Conservation (phyloP, 2,113 vertebrate genomes). For the Monopterus albus region DNA sequence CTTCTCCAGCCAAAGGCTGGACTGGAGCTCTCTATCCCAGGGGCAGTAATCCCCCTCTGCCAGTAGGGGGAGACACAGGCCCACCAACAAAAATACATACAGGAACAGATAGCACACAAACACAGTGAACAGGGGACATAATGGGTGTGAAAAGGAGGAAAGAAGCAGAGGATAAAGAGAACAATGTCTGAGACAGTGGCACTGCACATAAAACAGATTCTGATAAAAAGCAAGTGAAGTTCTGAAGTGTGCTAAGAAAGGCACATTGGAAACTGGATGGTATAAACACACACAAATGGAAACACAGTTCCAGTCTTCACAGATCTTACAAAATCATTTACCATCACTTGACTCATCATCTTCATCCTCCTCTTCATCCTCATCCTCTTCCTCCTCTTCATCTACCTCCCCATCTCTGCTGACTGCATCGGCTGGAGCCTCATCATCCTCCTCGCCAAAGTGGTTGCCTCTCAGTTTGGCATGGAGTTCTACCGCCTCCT, state of each 20-base stretch:
- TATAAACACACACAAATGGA: not conserved
- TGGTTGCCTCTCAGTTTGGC: slow-evolving; percentile 87
- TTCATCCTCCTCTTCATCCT: slow-evolving; percentile 52
- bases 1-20: slow-evolving; percentile 90
- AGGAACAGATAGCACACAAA: slow-evolving; percentile 42
- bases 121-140: slow-evolving; percentile 33
- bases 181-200: slow-evolving; percentile 19
- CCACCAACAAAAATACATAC: slow-evolving; percentile 53
- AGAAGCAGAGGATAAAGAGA: slow-evolving; percentile 39
- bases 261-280: not conserved
- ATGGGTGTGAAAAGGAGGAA: slow-evolving; percentile 10
- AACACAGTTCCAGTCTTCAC: not conserved
- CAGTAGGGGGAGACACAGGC: slow-evolving; percentile 87
- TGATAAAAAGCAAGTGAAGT: slow-evolving; percentile 3
- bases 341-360: slow-evolving; percentile 89
- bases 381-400: slow-evolving; percentile 66
- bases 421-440: slow-evolving; percentile 46
- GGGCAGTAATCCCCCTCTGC: slow-evolving; percentile 96
- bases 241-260: not conserved
- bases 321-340: slow-evolving; percentile 63
- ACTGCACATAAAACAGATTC: slow-evolving; percentile 31
- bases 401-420: slow-evolving; percentile 70
- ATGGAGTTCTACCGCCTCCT: slow-evolving; percentile 91
- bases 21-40: slow-evolving; percentile 91
- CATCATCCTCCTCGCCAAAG: slow-evolving; percentile 71